phyloP scores from a whole-genome alignment of 2,113 vertebrate genomes.

The Ranitomeya variabilis region DNA sequence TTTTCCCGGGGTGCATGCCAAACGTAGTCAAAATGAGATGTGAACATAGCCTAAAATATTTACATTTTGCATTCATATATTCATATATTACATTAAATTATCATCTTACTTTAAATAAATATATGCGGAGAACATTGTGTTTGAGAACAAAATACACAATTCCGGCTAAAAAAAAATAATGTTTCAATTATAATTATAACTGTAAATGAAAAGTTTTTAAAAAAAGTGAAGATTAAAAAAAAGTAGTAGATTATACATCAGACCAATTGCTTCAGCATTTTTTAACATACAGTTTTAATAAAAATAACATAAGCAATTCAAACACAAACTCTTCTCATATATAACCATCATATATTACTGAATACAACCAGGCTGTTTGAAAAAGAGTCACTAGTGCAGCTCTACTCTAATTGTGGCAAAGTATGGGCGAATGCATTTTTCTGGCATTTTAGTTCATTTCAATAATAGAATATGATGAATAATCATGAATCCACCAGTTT shows the following conservation, averaged over 20 bases:
- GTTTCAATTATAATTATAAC: too few species aligned
- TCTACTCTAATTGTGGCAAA: not conserved
- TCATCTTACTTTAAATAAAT: too few species aligned
- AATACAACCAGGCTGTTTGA: not conserved
- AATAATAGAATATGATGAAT: not conserved
- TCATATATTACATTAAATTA: too few species aligned
- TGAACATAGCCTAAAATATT: too few species aligned
- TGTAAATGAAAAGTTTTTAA: not conserved
- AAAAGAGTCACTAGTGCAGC: not conserved
- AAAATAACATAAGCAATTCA: not conserved
- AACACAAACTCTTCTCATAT: not conserved
- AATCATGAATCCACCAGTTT: not conserved
- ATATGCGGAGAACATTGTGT: too few species aligned
- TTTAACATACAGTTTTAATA: not conserved
- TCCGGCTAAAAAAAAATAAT: too few species aligned
- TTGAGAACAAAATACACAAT: too few species aligned
- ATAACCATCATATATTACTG: not conserved
- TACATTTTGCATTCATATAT: too few species aligned
- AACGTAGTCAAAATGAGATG: too few species aligned
- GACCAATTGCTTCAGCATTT: not conserved
- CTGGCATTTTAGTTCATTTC: not conserved
- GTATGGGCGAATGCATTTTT: slow-evolving; percentile 33
- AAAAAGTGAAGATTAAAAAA: not conserved
- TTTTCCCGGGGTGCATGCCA: too few species aligned
- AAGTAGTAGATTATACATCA: not conserved